These are phyloP conservation scores for Pitta sordida DNA, from an alignment of 2,113 vertebrate genomes.

Conservation along the genomic window DNA sequence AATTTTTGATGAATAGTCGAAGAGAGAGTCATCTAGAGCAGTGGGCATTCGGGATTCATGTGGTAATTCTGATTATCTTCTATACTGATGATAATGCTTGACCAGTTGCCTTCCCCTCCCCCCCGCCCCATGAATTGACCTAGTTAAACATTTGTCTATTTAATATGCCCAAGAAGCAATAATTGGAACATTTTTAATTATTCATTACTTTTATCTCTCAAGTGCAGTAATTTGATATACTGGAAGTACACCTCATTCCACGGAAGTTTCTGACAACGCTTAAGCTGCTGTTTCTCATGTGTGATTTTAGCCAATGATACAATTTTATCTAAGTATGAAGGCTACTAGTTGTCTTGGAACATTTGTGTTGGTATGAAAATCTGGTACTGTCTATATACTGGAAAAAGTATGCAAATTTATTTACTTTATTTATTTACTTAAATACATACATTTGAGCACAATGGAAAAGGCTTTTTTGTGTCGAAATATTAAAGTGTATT, in stretches of 20 bases:
- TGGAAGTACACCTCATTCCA: neutral
- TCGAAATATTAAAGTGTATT: neutral
- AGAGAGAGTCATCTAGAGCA: neutral
- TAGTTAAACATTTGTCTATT: neutral
- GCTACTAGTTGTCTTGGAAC: neutral
- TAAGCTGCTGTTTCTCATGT: neutral
- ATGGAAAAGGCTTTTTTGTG: neutral
- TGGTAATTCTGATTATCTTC: neutral
- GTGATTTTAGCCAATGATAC: neutral
- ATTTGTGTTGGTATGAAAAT: neutral
- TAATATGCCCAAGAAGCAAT: constrained; percentile 3
- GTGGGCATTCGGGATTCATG: neutral
- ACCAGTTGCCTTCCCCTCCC: neutral
- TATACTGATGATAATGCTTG: neutral
- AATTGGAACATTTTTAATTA: constrained; percentile 48
- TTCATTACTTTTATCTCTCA: constrained; percentile 29
- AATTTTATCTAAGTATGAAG: neutral
- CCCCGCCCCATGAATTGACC: neutral
- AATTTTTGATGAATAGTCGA: neutral
- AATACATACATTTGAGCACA: neutral
- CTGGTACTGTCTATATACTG: neutral
- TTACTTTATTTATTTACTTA: neutral
- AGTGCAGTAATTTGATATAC: neutral
- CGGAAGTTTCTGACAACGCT: neutral
- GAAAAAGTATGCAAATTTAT: neutral